A percentile compares a stretch with the other conserved stretches of the same genome.
Conservation (phyloP, 2,113 vertebrate species). For the Fulica atra region DNA sequence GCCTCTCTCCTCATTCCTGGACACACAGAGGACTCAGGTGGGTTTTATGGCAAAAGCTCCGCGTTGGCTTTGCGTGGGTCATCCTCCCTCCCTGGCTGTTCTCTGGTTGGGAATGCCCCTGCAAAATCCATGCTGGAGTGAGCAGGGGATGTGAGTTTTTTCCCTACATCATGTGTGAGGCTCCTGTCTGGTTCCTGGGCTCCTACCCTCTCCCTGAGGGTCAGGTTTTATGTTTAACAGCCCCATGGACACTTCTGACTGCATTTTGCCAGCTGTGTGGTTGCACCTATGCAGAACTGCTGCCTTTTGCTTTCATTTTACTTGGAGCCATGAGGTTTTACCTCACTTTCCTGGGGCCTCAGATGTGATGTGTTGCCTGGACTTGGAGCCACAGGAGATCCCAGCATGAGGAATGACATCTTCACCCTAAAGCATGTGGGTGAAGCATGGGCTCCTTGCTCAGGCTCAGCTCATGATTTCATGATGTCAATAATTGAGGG, state of each 20-base stretch:
- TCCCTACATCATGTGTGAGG: accelerated
- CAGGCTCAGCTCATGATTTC: not conserved
- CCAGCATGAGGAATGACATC: accelerated
- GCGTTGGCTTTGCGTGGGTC: not conserved
- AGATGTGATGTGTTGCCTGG: not conserved
- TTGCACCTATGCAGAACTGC: not conserved
- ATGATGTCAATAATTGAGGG: not conserved
- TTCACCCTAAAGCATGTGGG: not conserved
- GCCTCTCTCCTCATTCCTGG: not conserved
- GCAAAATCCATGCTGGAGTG: accelerated
- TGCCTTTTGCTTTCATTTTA: not conserved
- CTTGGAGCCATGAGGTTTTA: not conserved
- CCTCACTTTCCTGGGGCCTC: not conserved
- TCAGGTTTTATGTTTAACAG: not conserved
- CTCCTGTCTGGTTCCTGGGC: not conserved
- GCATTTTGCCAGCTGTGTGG: not conserved
- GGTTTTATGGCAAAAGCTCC: not conserved
- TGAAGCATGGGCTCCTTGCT: accelerated
- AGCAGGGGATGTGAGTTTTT: not conserved
- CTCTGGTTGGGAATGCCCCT: not conserved
- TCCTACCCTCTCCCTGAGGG: not conserved
- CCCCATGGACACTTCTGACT: not conserved
- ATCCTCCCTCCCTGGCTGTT: not conserved
- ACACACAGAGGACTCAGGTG: not conserved
- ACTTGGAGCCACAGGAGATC: not conserved